Evolutionary conservation across 2,888 invertebrate species (phyloP), one percentile per base, ranked within the genome.

Genomic region (Melitaea athalia): DNA sequence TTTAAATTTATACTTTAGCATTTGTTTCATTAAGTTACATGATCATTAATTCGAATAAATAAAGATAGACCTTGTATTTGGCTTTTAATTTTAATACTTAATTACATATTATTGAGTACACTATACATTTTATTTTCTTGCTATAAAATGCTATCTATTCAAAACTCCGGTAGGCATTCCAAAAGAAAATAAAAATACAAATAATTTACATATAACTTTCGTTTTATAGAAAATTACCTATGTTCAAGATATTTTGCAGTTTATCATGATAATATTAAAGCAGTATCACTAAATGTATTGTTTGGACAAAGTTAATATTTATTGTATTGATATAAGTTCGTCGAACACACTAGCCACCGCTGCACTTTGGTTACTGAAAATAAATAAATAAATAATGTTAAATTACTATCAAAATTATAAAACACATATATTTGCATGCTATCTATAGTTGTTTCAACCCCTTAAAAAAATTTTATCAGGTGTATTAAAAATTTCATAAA

Each of bases 81-180:
- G 91, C 89, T 92, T 92, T 92, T 92, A 92, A 91, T 92, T 92
- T 92, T 92, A 92, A 91, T 92, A 89, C 91, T 92, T 92, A 92
- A 90, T 91, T 89, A 91, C 87, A 91, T 89, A 87, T 89, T 91
- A 91, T 91, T 84, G 92, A 92, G 87, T 92, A 92, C 89, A 90
- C 91, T 92, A 92, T 92, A 92, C 91, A 91, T 90, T 89, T 89
- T 75, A 75, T 74, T 89, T 91, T 91, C 87, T 89, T 92, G 89
- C 92, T 92, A 92, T 92, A 92, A 92, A 92, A 92, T 91, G 91
- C 92, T 92, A 92, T 90, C 92, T 92, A 92, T 89, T 89, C 88
- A 91, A 89, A 91, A 91, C 87, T 89, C 85, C 87, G 87, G 91
- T 92, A 92, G 91, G 91, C 92, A 86, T 91, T 88, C 86, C 86